Conservation (phyloP, 1,140 invertebrate genomes). For the Drosophila quadrilineata region DNA sequence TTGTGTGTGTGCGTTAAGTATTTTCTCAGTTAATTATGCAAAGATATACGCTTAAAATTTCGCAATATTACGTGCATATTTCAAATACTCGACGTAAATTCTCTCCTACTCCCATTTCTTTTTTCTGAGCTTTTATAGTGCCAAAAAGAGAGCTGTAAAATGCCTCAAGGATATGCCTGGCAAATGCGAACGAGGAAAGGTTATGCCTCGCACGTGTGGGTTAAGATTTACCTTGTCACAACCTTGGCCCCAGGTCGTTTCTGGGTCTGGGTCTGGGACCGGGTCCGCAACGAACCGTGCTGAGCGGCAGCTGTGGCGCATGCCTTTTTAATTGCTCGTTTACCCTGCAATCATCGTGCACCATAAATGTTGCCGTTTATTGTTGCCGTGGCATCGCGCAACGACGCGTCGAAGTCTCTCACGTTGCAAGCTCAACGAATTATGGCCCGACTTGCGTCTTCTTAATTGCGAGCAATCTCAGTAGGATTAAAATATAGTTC, state of each 20-base stretch:
- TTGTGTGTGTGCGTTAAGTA: constrained; percentile 57
- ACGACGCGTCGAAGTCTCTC: constrained; percentile 9
- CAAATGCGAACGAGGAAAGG: constrained; percentile 37
- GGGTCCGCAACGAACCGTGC: neutral
- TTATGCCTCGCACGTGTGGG: constrained; percentile 51
- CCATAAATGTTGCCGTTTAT: constrained; percentile 73
- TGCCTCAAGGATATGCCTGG: constrained; percentile 56
- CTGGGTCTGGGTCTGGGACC: neutral
- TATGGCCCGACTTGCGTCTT: constrained; percentile 35
- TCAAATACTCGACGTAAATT: constrained; percentile 64
- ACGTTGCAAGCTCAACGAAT: constrained; percentile 31
- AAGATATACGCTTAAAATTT: constrained; percentile 79
- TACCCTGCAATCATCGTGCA: constrained; percentile 69
- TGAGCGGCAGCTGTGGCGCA: constrained; percentile 47
- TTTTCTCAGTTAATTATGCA: constrained; percentile 80
- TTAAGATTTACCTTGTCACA: constrained; percentile 32
- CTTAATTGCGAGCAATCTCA: constrained; percentile 50
- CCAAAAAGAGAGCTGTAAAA: constrained; percentile 63
- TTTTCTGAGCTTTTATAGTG: constrained; percentile 7
- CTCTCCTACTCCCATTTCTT: neutral
- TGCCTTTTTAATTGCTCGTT: constrained; percentile 76
- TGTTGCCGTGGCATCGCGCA: constrained; percentile 39
- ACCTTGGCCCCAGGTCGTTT: constrained; percentile 30
- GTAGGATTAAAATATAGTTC: constrained; percentile 32
- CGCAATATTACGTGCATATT: constrained; percentile 80